Base-by-base conservation (phyloP, 2,888 invertebrate genomes). In the Ischnura elegans region DNA sequence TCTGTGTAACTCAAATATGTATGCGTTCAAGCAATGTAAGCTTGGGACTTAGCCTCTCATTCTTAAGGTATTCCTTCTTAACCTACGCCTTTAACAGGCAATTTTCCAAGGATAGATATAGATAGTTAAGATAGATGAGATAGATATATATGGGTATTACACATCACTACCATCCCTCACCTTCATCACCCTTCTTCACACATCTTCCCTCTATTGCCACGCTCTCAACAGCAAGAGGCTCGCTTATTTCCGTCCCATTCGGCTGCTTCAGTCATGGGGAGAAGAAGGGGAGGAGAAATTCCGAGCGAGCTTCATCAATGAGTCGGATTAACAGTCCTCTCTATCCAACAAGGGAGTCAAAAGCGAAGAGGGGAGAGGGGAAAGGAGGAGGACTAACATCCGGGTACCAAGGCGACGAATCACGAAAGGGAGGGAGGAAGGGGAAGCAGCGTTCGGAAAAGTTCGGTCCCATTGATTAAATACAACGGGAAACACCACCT, bases 271-370 rank as follows among this genome's bases (percentile, higher is more conserved):
- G 66, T 10, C 66, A 36, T 29, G 66, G 29, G 16, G 10, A 13
- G 29, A 10, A 36, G 29, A n/a, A 25, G 29, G 10, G 66, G 29
- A 25, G 3, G 66, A 76, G 61, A 76, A 25, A 76, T 76, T 76
- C 66, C 66, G 66, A 8, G 66, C 66, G 66, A 29, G 66, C 13
- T 76, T 76, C 66, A 76, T 76, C 66, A 76, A 76, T 76, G 66
- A 76, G 66, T 76, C 66, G 66, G 66, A 76, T 76, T 76, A 8
- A n/a, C 36, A 19, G 66, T 21, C 66, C 66, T 61, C 25, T 8
- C 61, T 61, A 2, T 3, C 61, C 61, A 6, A 5, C 1, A 61
- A n/a, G 19, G 13, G 61, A 36, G 66, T n/a, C n/a, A n/a, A 76
- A 76, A 76, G 66, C 2, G n/a, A 36, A n/a, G 36, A 76, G 66